A percentile compares a stretch with the other conserved stretches of the same genome.
Evolutionary conservation across 2,797 vertebrate genomes (phyloP).

Genomic region (Carapus acus): DNA sequence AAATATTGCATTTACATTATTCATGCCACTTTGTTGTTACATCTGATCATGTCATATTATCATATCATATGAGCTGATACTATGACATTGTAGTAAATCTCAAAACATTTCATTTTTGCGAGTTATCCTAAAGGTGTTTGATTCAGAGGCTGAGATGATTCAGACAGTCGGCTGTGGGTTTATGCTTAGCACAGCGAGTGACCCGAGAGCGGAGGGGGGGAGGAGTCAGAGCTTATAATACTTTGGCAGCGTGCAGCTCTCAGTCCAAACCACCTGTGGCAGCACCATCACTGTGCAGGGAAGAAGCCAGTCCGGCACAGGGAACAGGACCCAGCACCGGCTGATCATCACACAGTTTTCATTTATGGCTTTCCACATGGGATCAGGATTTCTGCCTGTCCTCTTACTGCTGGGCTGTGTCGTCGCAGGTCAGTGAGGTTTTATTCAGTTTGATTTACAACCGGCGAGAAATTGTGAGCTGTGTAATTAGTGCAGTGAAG

Average conservation of each 20-base stretch:
- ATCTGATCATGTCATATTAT: no score
- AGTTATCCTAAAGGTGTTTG: no score
- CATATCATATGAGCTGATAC: no score
- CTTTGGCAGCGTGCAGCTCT: conserved; percentile 17
- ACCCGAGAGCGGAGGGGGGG: conserved; percentile 41
- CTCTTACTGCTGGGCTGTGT: conserved; percentile 30
- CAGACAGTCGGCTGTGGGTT: no score
- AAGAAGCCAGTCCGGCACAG: neutral
- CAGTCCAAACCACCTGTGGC: conserved; percentile 63
- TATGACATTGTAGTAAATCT: no score
- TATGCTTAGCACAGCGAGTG: no score
- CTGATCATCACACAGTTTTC: neutral
- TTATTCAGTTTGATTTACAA: neutral
- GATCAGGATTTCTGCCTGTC: conserved; percentile 1
- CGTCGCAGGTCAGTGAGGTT: conserved; percentile 47
- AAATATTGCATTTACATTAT: no score
- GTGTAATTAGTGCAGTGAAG: no score
- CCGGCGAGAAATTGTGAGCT: neutral
- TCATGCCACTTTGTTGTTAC: no score
- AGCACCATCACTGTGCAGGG: conserved; percentile 1
- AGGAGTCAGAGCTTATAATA: conserved; percentile 48
- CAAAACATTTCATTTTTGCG: no score
- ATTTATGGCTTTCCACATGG: conserved; percentile 33
- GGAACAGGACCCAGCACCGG: neutral
- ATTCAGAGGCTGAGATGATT: no score